These are phyloP conservation scores for Lampropteryx suffumata DNA, from an alignment of 2,888 invertebrate species.

Conservation along the genomic window DNA sequence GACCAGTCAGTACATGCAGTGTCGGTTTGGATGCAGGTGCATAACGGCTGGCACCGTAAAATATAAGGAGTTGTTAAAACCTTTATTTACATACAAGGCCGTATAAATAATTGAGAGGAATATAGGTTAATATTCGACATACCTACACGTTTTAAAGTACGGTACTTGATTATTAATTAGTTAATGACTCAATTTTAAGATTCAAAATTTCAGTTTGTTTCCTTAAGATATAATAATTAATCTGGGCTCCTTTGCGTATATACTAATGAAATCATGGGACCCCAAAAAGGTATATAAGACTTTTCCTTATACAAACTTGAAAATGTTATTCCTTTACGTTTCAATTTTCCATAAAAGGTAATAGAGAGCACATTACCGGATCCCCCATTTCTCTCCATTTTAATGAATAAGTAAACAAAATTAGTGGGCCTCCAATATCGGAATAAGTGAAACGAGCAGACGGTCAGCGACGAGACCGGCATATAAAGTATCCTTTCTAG, in stretches of 20 bases:
- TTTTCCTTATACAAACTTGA: conserved; percentile 19
- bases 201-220: no score
- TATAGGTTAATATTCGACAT: no score
- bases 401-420: conserved; percentile 80
- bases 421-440: conserved; percentile 75
- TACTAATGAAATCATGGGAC: conserved; percentile 15
- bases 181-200: no score
- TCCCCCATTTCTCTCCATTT: conserved; percentile 71
- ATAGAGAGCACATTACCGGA: conserved; percentile 61
- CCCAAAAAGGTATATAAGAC: conserved; percentile 23
- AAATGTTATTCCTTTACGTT: conserved; percentile 47
- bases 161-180: no score
- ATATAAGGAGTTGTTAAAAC: no score
- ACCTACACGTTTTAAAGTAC: no score
- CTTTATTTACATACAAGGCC: no score
- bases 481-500: conserved; percentile 70
- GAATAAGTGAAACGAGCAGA: conserved; percentile 73
- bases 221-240: no score
- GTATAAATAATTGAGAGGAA: no score
- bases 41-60: no score
- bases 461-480: conserved; percentile 64
- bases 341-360: conserved; percentile 70
- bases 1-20: no score
- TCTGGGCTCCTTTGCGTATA: neutral
- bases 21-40: no score